Percentiles rank a stretch among this genome's conserved stretches.
Evolutionary conservation across 2,113 vertebrate genomes (phyloP).

Genomic region (Sander lucioperca): DNA sequence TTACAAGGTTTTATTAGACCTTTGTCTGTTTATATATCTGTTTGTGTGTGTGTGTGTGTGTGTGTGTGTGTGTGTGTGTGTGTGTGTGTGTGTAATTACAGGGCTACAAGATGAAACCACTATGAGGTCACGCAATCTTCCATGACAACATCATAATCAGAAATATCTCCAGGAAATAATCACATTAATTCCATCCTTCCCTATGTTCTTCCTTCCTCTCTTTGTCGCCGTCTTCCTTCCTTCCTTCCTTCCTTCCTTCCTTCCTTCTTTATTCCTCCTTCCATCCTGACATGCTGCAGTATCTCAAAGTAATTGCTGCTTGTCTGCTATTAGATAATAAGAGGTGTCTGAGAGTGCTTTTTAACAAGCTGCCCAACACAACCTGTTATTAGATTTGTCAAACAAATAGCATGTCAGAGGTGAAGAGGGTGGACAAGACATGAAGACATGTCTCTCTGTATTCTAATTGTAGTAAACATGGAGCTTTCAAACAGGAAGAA

Average conservation of each 20-base stretch:
- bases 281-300: slow-evolving; percentile 18
- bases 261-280: slow-evolving; percentile 9
- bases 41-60: slow-evolving; percentile 19
- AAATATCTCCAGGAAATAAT: slow-evolving; percentile 7
- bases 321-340: slow-evolving; percentile 57
- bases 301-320: slow-evolving; percentile 31
- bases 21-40: slow-evolving; percentile 14
- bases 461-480: not conserved
- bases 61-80: not conserved
- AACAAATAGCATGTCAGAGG: not conserved
- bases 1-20: slow-evolving; percentile 24
- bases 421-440: not conserved
- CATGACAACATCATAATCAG: not conserved
- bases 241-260: not conserved
- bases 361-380: slow-evolving; percentile 38
- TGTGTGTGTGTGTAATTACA: slow-evolving; percentile 34
- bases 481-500: not conserved
- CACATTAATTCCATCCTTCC: not conserved
- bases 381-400: slow-evolving; percentile 25
- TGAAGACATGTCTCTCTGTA: not conserved
- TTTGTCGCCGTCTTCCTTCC: not conserved
- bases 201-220: not conserved
- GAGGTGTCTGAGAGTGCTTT: slow-evolving; percentile 41
- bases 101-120: slow-evolving; percentile 14
- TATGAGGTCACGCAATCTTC: not conserved